phyloP scores from a whole-genome alignment of 2,888 invertebrate species.

The Caenorhabditis macrosperma region DNA sequence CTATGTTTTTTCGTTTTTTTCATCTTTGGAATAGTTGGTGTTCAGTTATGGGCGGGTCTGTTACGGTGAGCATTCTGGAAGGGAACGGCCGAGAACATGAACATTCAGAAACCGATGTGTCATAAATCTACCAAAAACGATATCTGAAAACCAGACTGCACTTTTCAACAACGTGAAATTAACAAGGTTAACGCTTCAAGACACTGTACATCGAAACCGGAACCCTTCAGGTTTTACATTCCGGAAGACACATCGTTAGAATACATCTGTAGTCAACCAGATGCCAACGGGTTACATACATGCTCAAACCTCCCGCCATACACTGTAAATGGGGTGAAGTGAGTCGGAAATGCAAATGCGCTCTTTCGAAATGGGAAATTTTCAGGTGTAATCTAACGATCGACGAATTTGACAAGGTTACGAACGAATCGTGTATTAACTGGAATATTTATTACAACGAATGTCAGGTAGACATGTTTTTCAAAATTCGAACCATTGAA shows the following conservation, averaged over 20 bases:
- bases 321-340: conserved; percentile 84
- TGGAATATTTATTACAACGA: conserved; percentile 99
- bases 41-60: conserved; percentile 99
- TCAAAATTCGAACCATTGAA: background rate
- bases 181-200: conserved; percentile 60
- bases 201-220: background rate
- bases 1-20: conserved; percentile 99
- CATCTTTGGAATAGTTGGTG: conserved; percentile 99
- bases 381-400: conserved; percentile 78
- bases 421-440: conserved; percentile 89
- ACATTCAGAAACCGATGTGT: conserved; percentile 78
- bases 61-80: conserved; percentile 86
- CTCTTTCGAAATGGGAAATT: background rate
- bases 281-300: conserved; percentile 94
- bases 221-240: conserved; percentile 77
- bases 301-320: conserved; percentile 89
- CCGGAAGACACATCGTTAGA: conserved; percentile 85
- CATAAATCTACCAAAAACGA: conserved; percentile 74
- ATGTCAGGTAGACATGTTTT: conserved; percentile 84
- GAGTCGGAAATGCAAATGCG: background rate
- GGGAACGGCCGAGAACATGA: background rate
- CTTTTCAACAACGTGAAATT: conserved; percentile 75
- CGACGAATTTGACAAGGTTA: conserved; percentile 73
- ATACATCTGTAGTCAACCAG: conserved; percentile 93
- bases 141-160: conserved; percentile 68